Evolutionary conservation across 2,888 invertebrate species (phyloP), one percentile per base, ranked within the genome.

Genomic region (Athalia rosae): DNA sequence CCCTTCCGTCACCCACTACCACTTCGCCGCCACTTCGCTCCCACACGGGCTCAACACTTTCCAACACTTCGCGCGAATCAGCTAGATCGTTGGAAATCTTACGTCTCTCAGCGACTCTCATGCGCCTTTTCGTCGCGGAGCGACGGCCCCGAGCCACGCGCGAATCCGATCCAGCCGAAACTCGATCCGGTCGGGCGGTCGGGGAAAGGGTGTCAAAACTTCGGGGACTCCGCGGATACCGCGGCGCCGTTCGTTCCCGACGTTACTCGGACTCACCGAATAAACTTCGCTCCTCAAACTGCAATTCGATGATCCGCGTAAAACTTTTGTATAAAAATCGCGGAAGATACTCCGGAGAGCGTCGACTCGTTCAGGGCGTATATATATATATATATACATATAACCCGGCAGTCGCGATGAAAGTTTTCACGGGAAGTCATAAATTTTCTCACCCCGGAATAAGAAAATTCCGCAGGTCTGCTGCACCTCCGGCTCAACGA

Each of bases 91-190:
- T 74, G 76, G 56, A 74, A 79, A 80, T 81, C 81, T 81, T 80
- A 79, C 64, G 79, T 77, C 77, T 81, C 78, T 81, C 81, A 82
- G 62, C 64, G 77, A 73, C 64, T 76, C 79, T 82, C 79, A 76
- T 50, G 45, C 13, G 45, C 13, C 63, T 56, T 7, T 50, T 69
- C 41, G 4, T 15, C 71, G 3, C 13, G 11, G 15, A 15, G 61
- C 7, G 61, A 13, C 15, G 61, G 28, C 8, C 64, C 28, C 50
- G 78, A 74, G 45, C 59, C 63, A 43, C 53, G 48, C 43, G 47
- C 43, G 69, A 15, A 15, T 53, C 50, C 13, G 43, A 50, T 6
- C 28, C 4, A 53, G 15, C 69, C 48, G 53, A 28, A 28, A 53
- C 53, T 11, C 53, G 53, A 53, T 53, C 9, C 15, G 15, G n/a